Base-by-base conservation (phyloP, 2,888 invertebrate genomes). In the Seira sanloemensis region DNA sequence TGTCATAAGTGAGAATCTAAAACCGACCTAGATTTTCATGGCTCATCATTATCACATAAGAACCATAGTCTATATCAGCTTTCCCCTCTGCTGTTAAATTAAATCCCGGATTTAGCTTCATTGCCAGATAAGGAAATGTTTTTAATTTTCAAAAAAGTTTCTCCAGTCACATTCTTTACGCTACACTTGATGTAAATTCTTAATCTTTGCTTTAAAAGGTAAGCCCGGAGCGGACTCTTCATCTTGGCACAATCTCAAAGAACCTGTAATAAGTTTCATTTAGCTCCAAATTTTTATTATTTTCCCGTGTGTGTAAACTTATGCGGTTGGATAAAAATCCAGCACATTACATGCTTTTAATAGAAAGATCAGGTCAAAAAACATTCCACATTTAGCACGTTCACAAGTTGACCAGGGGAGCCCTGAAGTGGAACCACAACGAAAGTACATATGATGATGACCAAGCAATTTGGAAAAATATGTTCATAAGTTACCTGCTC, bases 101-200 rank as follows among this genome's bases (percentile, higher is more conserved):
- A 58, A 58, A 18, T 58, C 58, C 58, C 58, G n/a, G 58, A 58
- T 58, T 58, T 58, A 58, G 58, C 2, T n/a, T 21, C 19, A n/a
- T n/a, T 66, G 65, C 76, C 68, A 68, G 54, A 76, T 50, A 76
- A 76, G 76, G 76, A 76, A 76, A 21, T 67, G 68, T 68, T 67
- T 76, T 76, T 68, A 68, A 68, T 68, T 68, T n/a, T 37, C 62
- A 73, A 73, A n/a, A n/a, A n/a, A n/a, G n/a, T 58, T 73, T 73
- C 19, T 73, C 21, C 23, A 58, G 4, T 37, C 37, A 37, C 5
- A 37, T 37, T 37, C 58, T 58, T 58, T n/a, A 58, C 58, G 68
- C 68, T 68, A 25, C 26, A 68, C 68, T 19, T 58, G 4, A 5
- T 12, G 18, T n/a, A 9, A 46, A 9, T 46, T 16, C 46, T n/a